Evolutionary conservation across 2,113 vertebrate species (phyloP), one percentile per base, ranked within the genome.

Genomic region (Ifrita kowaldi): DNA sequence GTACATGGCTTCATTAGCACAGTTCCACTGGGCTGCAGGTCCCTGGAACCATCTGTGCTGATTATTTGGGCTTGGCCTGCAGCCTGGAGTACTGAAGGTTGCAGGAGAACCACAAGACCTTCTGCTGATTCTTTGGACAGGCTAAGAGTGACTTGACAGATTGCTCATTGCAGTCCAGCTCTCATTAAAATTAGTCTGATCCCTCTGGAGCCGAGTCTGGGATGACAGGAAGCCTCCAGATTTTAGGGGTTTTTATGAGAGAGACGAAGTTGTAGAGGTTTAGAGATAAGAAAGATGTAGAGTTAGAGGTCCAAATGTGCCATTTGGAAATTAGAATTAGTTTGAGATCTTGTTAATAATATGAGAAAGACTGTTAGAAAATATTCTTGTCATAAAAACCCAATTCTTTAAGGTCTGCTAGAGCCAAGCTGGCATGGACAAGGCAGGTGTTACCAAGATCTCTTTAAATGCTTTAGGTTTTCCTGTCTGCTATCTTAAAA

Each of bases 1-100:
- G 96, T 88, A 95, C 94, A 95, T 59, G 92, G 94, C 94, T 96
- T 96, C 95, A 96, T 96, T 97, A 97, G 90, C 88, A 62, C 92
- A 86, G 95, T 90, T 94, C 35, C 85, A 88, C 8, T 78, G 96
- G 95, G 90, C 92, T 96, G 95, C 93, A 91, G 64, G 63, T 96
- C 85, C 90, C 75, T 86, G 84, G 20, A 80, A 79, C 96, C 96
- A 96, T 96, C 95, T 97, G 96, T 94, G 93, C 93, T 86, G 82
- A 90, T 95, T 91, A 90, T 76, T 39, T 69, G 68, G 55, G 74
- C 93, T 93, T 96, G 96, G 95, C 95, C 93, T 86, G 71, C 21
- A 97, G 95, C 95, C 95, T 92, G 68, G 46, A 91, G 70, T 73
- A 32, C 87, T 96, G 89, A 87, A 92, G 93, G 89, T 89, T 93